phyloP scores from a whole-genome alignment of 1,140 invertebrate species.

The Diuraphis noxia region DNA sequence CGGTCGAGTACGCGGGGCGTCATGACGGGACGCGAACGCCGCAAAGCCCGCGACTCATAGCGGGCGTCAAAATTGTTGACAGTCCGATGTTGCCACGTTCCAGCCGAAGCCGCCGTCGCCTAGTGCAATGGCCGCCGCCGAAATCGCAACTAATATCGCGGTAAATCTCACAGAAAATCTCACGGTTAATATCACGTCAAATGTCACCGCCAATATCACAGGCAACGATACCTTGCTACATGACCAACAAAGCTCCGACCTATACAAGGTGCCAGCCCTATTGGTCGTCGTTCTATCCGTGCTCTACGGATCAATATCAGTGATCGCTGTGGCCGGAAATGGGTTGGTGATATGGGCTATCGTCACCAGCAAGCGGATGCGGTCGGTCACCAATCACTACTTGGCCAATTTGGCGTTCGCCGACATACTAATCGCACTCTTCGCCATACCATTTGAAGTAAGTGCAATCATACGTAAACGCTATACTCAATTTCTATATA shows the following conservation, averaged over 20 bases:
- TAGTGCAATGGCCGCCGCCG: background rate
- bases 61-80: background rate
- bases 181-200: background rate
- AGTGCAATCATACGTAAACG: slow-evolving; percentile 20
- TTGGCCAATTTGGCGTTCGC: slow-evolving; percentile 64
- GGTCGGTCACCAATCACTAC: slow-evolving; percentile 65
- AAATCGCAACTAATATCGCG: background rate
- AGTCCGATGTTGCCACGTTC: background rate
- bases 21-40: slow-evolving; percentile 20
- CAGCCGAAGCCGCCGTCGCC: background rate
- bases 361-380: slow-evolving; percentile 61
- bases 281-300: slow-evolving; percentile 64
- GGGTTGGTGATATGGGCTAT: slow-evolving; percentile 65
- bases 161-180: background rate
- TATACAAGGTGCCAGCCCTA: slow-evolving; percentile 63
- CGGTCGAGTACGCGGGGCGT: background rate
- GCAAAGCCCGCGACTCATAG: slow-evolving; percentile 11
- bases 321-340: slow-evolving; percentile 65
- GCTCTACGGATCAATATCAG: slow-evolving; percentile 66
- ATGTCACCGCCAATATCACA: background rate
- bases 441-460: slow-evolving; percentile 64
- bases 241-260: background rate
- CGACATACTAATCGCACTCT: slow-evolving; percentile 62
- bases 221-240: background rate
- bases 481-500: no score